These are phyloP conservation scores for Agonopterix alstromeriana DNA, from an alignment of 2,888 invertebrate species.

Conservation along the genomic window DNA sequence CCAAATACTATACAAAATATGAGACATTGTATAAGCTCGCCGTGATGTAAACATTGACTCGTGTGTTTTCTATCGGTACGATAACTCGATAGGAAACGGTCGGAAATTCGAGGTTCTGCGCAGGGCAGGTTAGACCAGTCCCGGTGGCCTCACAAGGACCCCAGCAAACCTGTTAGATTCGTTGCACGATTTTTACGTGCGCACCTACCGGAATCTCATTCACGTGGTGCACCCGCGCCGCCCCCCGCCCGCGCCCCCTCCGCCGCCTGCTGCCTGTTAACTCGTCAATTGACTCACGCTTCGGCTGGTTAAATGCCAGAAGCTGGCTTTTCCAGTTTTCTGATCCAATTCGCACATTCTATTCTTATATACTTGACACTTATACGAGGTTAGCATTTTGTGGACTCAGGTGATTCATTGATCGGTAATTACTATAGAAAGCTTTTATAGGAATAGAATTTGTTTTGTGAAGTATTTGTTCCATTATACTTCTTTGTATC, in stretches of 20 bases:
- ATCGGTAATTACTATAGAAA: no score
- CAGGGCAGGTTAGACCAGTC: constrained; percentile 77
- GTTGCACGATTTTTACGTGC: constrained; percentile 77
- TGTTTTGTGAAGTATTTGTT: no score
- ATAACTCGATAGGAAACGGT: constrained; percentile 63
- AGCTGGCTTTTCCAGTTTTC: constrained; percentile 74
- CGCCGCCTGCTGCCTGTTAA: constrained; percentile 61
- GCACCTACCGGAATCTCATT: constrained; percentile 76
- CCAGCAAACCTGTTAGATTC: constrained; percentile 77
- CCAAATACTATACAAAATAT: constrained; percentile 12
- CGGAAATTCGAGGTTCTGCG: constrained; percentile 70
- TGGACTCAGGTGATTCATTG: no score
- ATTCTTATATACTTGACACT: constrained; percentile 26
- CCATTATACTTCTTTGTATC: no score
- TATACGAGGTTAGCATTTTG: no score
- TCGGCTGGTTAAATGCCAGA: constrained; percentile 68
- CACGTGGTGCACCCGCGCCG: constrained; percentile 62
- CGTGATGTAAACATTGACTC: constrained; percentile 35
- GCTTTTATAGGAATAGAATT: no score
- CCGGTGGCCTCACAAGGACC: constrained; percentile 75
- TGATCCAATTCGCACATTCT: constrained; percentile 66
- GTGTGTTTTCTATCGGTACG: constrained; percentile 42
- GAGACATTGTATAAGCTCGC: constrained; percentile 17
- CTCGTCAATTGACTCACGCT: constrained; percentile 75
- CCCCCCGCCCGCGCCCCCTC: constrained; percentile 31